A percentile compares a stretch with the other conserved stretches of the same genome.
Evolutionary conservation across 1,140 invertebrate genomes (phyloP).

Genomic region (Spodoptera frugiperda): DNA sequence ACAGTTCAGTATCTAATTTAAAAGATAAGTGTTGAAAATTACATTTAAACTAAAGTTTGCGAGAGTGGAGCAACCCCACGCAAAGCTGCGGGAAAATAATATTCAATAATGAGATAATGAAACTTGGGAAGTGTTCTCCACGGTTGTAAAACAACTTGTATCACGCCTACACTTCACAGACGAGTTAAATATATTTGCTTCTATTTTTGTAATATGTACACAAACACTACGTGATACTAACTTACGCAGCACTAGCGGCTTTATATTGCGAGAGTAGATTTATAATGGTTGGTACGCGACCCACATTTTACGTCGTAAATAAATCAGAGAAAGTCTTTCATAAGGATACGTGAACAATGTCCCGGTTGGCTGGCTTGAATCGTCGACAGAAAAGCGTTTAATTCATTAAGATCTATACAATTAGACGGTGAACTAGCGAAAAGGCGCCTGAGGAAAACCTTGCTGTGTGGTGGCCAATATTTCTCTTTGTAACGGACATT

Average conservation of each 20-base stretch:
- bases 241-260: too few species aligned
- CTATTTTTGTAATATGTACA: background rate
- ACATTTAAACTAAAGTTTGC: conserved; percentile 34
- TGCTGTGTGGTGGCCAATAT: conserved; percentile 52
- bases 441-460: conserved; percentile 49
- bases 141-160: conserved; percentile 19
- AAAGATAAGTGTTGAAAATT: conserved; percentile 28
- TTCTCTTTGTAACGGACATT: background rate
- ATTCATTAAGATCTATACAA: conserved; percentile 61
- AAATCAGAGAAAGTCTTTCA: conserved; percentile 4
- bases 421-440: conserved; percentile 51
- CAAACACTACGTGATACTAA: background rate
- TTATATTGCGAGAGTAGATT: too few species aligned
- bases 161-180: conserved; percentile 2
- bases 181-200: background rate
- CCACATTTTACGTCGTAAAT: background rate
- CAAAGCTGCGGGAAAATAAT: conserved; percentile 21
- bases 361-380: conserved; percentile 10
- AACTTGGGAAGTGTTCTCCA: conserved; percentile 14
- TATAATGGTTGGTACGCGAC: background rate
- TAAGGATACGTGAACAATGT: conserved; percentile 25
- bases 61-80: background rate
- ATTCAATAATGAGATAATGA: conserved; percentile 30
- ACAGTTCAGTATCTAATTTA: conserved; percentile 15
- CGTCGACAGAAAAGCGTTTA: conserved; percentile 51